phyloP scores from a whole-genome alignment of 1,140 invertebrate genomes.

The Euura saliciscinereae region DNA sequence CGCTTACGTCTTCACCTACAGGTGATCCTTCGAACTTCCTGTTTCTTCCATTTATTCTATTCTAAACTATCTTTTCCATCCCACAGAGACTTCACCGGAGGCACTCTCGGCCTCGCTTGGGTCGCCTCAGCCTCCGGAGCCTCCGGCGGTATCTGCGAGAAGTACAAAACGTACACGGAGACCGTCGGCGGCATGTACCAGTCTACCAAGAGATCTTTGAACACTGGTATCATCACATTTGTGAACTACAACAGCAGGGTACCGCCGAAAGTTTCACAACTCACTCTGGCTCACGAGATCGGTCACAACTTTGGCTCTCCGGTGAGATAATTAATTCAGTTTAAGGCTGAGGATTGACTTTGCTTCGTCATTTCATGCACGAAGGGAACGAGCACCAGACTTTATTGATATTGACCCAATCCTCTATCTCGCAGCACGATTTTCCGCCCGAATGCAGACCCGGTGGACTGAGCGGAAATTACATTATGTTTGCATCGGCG shows the following conservation, averaged over 20 bases:
- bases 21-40: slow-evolving; percentile 37
- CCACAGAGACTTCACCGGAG: slow-evolving; percentile 89
- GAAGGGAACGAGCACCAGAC: too few relatives aligned
- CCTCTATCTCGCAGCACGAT: slow-evolving; percentile 77
- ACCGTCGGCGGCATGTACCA: slow-evolving; percentile 92
- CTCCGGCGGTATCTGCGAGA: slow-evolving; percentile 98
- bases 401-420: too few relatives aligned
- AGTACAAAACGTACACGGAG: slow-evolving; percentile 96
- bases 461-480: slow-evolving; percentile 89
- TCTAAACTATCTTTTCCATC: slow-evolving; percentile 19
- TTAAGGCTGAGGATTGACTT: not conserved
- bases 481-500: slow-evolving; percentile 97
- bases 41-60: slow-evolving; percentile 23
- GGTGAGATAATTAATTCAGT: slow-evolving; percentile 62
- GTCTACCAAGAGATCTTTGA: slow-evolving; percentile 91
- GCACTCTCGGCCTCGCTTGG: slow-evolving; percentile 97
- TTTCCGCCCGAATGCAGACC: slow-evolving; percentile 91
- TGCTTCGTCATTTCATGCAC: too few relatives aligned
- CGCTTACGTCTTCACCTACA: slow-evolving; percentile 98
- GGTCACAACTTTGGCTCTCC: slow-evolving; percentile 99
- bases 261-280: slow-evolving; percentile 94
- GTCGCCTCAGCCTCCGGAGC: slow-evolving; percentile 95
- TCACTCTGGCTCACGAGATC: slow-evolving; percentile 98
- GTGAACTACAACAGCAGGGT: slow-evolving; percentile 98
- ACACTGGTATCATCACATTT: slow-evolving; percentile 99